Evolutionary conservation across 2,888 invertebrate genomes (phyloP).

Genomic region (Nephrotoma flavescens): DNA sequence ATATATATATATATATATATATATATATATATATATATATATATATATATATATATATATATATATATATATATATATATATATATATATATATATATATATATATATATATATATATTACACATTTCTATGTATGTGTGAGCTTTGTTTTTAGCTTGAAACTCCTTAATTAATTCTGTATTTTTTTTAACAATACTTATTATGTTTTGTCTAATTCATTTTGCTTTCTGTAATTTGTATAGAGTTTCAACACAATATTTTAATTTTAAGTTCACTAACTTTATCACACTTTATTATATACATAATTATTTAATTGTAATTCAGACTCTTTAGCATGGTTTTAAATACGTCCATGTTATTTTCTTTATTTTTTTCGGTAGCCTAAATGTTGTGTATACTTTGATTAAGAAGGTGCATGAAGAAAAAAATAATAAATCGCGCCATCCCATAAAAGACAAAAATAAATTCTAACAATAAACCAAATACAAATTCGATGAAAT

Average conservation of each 20-base stretch:
- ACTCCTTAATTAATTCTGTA: not conserved
- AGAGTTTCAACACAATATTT: not conserved
- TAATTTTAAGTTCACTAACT: not conserved
- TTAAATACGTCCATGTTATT: not conserved
- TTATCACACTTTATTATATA: not conserved
- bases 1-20: too few relatives aligned
- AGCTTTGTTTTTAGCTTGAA: not conserved
- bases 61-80: too few relatives aligned
- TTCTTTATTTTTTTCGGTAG: not conserved
- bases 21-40: too few relatives aligned
- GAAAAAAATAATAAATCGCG: not conserved
- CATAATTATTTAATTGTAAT: not conserved
- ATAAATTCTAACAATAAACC: not conserved
- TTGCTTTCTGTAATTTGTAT: not conserved
- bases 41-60: too few relatives aligned
- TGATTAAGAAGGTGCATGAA: not conserved
- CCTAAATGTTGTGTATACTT: not conserved
- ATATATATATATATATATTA: not conserved
- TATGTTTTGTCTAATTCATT: not conserved
- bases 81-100: too few relatives aligned
- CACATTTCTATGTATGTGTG: too few relatives aligned
- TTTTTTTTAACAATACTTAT: not conserved
- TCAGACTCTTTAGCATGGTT: not conserved
- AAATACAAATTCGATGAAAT: not conserved
- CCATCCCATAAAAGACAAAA: not conserved